Evolutionary conservation across 64 coral and sea anemone species (phyloP).

Genomic region (Actinia equina): DNA sequence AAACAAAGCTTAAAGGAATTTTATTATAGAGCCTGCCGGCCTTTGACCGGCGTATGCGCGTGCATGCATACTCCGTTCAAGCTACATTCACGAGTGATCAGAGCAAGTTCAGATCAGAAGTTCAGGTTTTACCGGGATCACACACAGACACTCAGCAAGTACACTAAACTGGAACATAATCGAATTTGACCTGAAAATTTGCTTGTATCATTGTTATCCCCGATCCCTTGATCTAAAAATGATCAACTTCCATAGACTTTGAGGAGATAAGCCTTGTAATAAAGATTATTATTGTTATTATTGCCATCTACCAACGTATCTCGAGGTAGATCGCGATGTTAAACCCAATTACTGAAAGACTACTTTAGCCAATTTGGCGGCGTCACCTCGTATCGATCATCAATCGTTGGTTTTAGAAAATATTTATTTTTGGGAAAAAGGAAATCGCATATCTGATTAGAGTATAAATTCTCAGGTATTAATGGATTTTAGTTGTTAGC

Average conservation of each 20-base stretch:
- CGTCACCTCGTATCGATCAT: background rate
- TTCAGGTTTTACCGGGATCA: too few species aligned
- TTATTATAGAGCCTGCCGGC: too few species aligned
- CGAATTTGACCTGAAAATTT: background rate
- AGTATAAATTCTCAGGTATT: background rate
- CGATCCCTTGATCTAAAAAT: background rate
- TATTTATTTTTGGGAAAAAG: background rate
- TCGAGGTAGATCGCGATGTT: background rate
- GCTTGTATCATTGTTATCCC: background rate
- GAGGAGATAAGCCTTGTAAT: background rate
- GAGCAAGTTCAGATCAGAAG: too few species aligned
- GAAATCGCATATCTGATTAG: background rate
- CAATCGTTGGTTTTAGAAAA: background rate
- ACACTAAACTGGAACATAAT: too few species aligned
- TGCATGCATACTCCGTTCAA: too few species aligned
- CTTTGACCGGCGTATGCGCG: too few species aligned
- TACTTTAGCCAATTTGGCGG: background rate
- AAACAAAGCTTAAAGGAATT: too few species aligned
- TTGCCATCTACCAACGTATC: background rate
- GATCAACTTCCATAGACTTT: background rate
- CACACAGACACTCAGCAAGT: too few species aligned
- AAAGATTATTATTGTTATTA: constrained; percentile 10
- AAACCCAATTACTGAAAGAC: background rate
- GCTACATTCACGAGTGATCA: too few species aligned
- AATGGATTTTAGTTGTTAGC: background rate